Evolutionary conservation across 2,113 vertebrate genomes (phyloP).

Genomic region (Orycteropus afer): DNA sequence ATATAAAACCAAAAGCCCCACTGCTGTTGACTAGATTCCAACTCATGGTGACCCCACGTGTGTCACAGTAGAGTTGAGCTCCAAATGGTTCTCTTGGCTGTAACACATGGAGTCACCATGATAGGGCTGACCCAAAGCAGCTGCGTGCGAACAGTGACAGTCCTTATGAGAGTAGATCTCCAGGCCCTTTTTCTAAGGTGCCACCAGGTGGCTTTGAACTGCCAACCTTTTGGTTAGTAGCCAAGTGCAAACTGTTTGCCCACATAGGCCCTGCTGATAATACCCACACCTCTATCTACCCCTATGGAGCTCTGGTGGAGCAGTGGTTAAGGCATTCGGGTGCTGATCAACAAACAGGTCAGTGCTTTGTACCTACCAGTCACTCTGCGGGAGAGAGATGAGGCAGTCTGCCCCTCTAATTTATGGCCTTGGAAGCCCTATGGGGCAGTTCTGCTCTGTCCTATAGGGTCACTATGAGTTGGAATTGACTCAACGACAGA

Average conservation of each 20-base stretch:
- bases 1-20: not conserved
- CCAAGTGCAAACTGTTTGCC: not conserved
- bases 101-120: not conserved
- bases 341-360: too few species aligned
- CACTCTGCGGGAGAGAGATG: too few species aligned
- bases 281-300: too few species aligned
- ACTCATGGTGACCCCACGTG: not conserved
- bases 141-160: not conserved
- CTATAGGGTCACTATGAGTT: too few species aligned
- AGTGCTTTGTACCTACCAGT: too few species aligned
- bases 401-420: too few species aligned
- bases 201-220: not conserved
- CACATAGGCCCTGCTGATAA: too few species aligned
- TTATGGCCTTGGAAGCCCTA: too few species aligned
- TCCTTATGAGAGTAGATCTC: not conserved
- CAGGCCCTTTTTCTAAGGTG: not conserved
- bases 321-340: too few species aligned
- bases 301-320: too few species aligned
- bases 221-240: not conserved
- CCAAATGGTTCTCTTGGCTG: not conserved
- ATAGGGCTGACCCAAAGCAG: not conserved
- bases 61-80: not conserved
- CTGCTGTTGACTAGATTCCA: not conserved
- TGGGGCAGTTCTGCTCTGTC: too few species aligned
- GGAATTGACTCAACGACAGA: too few species aligned